Evolutionary conservation across 2,797 vertebrate species (phyloP), one percentile per base, ranked within the genome.

Genomic region (Leucoraja ocellata): DNA sequence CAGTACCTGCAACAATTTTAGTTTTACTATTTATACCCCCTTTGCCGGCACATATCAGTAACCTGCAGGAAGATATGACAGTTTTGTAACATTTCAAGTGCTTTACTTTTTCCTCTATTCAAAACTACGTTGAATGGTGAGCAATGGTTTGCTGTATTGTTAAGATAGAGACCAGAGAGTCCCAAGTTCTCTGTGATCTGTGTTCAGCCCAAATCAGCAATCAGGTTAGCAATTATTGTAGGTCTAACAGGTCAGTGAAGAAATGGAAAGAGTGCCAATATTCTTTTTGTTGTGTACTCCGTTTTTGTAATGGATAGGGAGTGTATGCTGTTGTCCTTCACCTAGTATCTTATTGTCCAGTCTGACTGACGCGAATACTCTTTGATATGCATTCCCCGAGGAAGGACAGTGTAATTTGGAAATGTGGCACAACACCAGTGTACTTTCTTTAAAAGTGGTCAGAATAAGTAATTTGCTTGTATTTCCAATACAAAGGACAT

Each of bases 1-100:
- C 14, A 36, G 4, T 21, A 23, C 63, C 61, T 14, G 13, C 84
- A 32, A 2, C 84, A 88, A 21, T 68, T 63, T 88, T 68, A 63
- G 63, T 88, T 68, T 68, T 18, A 88, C 84, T 88, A 88, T 88
- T 36, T n/a, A 88, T 88, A 68, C 84, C 61, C 84, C 61, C 65
- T 88, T 88, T 18, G 16, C n/a, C 32, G 84, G 61, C 84, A 88
- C n/a, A 68, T 68, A 88, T 68, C 63, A 68, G 39, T 86, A 86
- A 86, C 14, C n/a, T 2, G 61, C 61, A 32, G 28, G 61, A 86
- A 68, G 36, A 65, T 4, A 16, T 16, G 61, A 18, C n/a, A 88
- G n/a, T 68, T 32, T 88, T 32, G 16, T 21, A 88, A 36, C n/a
- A 65, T n/a, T 63, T 88, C 84, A 88, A 88, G n/a, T 36, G 65